Evolutionary conservation across 2,797 vertebrate genomes (phyloP).

Genomic region (Lemur catta): DNA sequence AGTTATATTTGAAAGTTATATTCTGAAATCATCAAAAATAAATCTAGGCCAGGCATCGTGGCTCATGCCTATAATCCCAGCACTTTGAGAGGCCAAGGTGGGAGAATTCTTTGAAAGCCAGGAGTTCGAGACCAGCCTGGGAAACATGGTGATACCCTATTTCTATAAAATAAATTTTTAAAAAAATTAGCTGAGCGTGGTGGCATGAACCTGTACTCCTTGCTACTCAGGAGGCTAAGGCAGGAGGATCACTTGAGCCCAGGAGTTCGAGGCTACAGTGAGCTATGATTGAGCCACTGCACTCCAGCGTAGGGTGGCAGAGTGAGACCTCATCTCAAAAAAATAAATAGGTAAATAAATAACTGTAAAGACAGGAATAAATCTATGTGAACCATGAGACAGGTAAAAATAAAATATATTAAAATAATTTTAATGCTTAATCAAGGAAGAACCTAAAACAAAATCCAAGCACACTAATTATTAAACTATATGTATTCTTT

Average conservation of each 20-base stretch:
- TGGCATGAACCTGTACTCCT: not conserved
- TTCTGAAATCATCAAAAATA: slow-evolving; percentile 7
- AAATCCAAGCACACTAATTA: not conserved
- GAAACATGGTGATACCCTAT: not conserved
- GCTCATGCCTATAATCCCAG: not conserved
- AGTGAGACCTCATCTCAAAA: not conserved
- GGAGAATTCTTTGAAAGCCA: not conserved
- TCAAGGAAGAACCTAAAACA: not conserved
- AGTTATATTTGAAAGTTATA: slow-evolving; percentile 1
- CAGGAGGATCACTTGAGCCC: not conserved
- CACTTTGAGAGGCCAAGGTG: not conserved
- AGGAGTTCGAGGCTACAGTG: not conserved
- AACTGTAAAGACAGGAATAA: not conserved
- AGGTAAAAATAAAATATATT: slow-evolving; percentile 1
- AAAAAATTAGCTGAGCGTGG: not conserved
- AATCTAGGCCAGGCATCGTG: not conserved
- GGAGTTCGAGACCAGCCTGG: not conserved
- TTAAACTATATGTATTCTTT: slow-evolving; percentile 7
- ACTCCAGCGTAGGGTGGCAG: not conserved
- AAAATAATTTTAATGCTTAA: not conserved
- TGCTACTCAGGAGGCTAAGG: not conserved
- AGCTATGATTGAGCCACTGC: not conserved
- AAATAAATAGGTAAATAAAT: not conserved
- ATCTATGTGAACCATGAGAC: not conserved
- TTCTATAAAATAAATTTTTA: not conserved